phyloP scores from a whole-genome alignment of 2,113 vertebrate species.

The Chloropsis hardwickii region DNA sequence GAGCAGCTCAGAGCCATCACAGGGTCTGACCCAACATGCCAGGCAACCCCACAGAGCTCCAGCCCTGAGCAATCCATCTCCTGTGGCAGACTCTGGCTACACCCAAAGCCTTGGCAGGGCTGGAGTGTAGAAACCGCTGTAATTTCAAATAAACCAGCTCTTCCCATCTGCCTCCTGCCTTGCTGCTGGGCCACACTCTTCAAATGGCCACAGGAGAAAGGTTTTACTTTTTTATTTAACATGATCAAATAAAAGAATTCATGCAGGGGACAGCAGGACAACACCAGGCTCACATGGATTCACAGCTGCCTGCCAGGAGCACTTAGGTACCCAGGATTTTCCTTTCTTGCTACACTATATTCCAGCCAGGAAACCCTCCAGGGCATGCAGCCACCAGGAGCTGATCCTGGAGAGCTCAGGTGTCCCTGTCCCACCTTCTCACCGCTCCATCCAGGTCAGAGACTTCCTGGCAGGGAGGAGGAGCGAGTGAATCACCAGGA shows the following conservation, averaged over 20 bases:
- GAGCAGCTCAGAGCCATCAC: neutral
- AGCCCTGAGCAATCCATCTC: neutral
- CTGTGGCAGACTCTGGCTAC: neutral
- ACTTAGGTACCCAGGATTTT: neutral
- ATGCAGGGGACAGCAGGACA: neutral
- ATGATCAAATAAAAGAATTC: neutral
- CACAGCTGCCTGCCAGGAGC: neutral
- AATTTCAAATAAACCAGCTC: neutral
- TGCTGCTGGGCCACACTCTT: neutral
- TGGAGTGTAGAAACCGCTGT: neutral
- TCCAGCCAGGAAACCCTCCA: neutral
- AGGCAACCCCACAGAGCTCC: neutral
- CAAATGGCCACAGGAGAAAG: neutral
- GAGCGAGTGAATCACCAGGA: neutral
- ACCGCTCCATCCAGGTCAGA: neutral
- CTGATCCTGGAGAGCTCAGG: neutral
- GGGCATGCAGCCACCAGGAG: neutral
- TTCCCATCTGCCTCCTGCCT: neutral
- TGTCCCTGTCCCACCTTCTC: neutral
- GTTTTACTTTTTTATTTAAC: neutral
- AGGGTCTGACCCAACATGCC: neutral
- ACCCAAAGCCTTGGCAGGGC: conserved; percentile 23
- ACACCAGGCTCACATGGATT: neutral
- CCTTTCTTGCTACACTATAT: neutral
- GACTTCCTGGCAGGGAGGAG: neutral